Conservation (phyloP, 2,797 vertebrate genomes). For the Odontamblyopus lacepedii region DNA sequence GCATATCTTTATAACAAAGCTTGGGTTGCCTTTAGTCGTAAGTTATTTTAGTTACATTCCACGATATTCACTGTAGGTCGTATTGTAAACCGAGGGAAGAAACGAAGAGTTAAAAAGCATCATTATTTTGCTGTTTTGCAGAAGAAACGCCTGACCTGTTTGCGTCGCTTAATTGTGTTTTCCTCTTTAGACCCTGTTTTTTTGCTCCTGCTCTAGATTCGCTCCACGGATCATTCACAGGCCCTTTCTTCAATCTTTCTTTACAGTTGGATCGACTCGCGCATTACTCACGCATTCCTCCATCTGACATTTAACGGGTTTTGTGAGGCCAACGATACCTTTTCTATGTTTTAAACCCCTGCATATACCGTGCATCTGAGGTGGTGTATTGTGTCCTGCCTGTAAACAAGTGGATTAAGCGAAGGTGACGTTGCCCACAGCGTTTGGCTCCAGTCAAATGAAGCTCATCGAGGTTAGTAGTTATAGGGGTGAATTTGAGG, state of each 20-base stretch:
- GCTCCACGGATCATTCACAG: slow-evolving; percentile 21
- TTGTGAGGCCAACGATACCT: background rate
- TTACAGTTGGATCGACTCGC: background rate
- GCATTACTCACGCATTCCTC: slow-evolving; percentile 5
- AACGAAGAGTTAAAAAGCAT: background rate
- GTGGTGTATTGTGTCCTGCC: slow-evolving; percentile 26
- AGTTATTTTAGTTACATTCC: background rate
- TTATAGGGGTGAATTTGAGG: too few species aligned
- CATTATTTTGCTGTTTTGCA: background rate
- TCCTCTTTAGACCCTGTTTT: background rate
- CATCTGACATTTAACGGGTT: slow-evolving; percentile 13
- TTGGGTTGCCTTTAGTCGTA: too few species aligned
- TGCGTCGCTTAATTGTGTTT: slow-evolving; percentile 3
- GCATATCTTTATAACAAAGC: too few species aligned
- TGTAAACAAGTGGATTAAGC: too few species aligned
- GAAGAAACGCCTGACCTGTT: slow-evolving; percentile 9
- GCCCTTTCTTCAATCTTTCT: background rate
- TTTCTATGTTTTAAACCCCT: background rate
- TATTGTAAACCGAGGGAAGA: too few species aligned
- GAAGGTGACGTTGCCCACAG: too few species aligned
- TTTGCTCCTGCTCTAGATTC: background rate
- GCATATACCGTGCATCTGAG: background rate
- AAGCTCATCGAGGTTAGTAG: too few species aligned
- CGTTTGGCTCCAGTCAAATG: too few species aligned
- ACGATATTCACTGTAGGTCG: background rate